phyloP scores from a whole-genome alignment of 2,113 vertebrate genomes.

The Mugil cephalus region DNA sequence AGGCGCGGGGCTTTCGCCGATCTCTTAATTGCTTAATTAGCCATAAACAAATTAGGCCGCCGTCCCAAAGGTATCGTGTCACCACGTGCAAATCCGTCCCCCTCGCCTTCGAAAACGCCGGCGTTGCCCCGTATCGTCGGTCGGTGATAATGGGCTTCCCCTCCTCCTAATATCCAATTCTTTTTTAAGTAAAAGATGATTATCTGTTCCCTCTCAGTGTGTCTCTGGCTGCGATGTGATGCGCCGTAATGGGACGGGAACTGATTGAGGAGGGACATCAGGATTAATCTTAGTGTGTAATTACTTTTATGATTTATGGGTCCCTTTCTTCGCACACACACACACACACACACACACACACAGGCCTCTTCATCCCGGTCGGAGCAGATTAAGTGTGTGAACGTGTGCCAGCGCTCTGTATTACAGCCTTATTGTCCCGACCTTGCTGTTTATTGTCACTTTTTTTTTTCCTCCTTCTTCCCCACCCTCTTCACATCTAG shows the following conservation, averaged over 20 bases:
- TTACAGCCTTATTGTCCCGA: conserved; percentile 33
- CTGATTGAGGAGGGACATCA: conserved; percentile 71
- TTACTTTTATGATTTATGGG: conserved; percentile 77
- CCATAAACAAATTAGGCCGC: conserved; percentile 62
- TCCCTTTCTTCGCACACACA: conserved; percentile 9
- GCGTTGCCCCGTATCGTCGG: conserved; percentile 29
- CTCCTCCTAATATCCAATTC: conserved; percentile 30
- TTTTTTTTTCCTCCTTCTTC: conserved; percentile 22
- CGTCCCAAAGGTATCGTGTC: conserved; percentile 34
- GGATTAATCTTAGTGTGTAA: conserved; percentile 71
- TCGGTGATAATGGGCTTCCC: conserved; percentile 34
- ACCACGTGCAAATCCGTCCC: conserved; percentile 25
- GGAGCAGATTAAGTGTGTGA: conserved; percentile 11
- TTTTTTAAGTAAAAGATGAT: conserved; percentile 71
- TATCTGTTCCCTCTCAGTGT: conserved; percentile 54
- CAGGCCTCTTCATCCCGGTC: neutral
- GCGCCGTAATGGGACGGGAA: conserved; percentile 59
- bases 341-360: conserved; percentile 5
- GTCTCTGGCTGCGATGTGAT: conserved; percentile 52
- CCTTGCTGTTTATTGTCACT: conserved; percentile 40
- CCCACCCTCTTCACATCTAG: neutral
- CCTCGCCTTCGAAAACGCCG: conserved; percentile 10
- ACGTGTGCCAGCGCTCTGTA: conserved; percentile 7
- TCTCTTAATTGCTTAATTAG: conserved; percentile 65
- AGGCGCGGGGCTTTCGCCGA: conserved; percentile 36